Conservation (phyloP, 2,888 invertebrate genomes). For the Apoda limacodes region DNA sequence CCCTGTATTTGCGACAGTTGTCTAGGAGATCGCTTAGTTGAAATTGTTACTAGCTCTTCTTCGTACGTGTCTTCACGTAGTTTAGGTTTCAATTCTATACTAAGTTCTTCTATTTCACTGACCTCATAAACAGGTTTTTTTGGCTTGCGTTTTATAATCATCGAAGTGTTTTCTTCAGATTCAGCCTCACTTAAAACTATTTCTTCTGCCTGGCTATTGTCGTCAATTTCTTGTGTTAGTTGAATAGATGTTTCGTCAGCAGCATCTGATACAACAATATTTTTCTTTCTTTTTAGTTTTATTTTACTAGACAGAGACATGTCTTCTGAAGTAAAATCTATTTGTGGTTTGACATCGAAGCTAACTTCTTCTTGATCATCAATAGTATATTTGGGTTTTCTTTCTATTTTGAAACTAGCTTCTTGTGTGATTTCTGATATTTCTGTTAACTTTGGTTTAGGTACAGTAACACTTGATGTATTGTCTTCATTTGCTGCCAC, state of each 20-base stretch:
- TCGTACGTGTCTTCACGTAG: constrained; percentile 58
- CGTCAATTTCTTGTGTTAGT: constrained; percentile 74
- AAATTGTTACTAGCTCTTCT: constrained; percentile 77
- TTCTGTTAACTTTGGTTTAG: constrained; percentile 39
- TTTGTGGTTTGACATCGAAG: constrained; percentile 51
- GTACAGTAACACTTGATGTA: constrained; percentile 40
- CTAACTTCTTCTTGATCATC: constrained; percentile 75
- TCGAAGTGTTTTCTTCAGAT: constrained; percentile 69
- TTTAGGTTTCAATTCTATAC: constrained; percentile 64
- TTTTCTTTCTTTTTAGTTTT: constrained; percentile 74
- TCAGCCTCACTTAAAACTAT: constrained; percentile 73
- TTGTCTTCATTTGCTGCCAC: constrained; percentile 39
- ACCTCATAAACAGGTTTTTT: constrained; percentile 70
- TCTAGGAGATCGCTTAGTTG: constrained; percentile 74
- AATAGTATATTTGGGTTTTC: constrained; percentile 74
- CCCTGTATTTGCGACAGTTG: constrained; percentile 75
- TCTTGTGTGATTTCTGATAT: constrained; percentile 65
- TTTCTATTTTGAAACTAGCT: constrained; percentile 77
- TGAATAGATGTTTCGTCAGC: constrained; percentile 76
- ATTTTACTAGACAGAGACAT: constrained; percentile 79
- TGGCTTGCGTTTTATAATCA: constrained; percentile 56
- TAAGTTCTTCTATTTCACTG: constrained; percentile 72
- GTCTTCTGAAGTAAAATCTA: constrained; percentile 75
- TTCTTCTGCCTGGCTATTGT: constrained; percentile 73
- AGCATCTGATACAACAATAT: constrained; percentile 72